Evolutionary conservation across 2,113 vertebrate species (phyloP).

Genomic region (Sterna hirundo): DNA sequence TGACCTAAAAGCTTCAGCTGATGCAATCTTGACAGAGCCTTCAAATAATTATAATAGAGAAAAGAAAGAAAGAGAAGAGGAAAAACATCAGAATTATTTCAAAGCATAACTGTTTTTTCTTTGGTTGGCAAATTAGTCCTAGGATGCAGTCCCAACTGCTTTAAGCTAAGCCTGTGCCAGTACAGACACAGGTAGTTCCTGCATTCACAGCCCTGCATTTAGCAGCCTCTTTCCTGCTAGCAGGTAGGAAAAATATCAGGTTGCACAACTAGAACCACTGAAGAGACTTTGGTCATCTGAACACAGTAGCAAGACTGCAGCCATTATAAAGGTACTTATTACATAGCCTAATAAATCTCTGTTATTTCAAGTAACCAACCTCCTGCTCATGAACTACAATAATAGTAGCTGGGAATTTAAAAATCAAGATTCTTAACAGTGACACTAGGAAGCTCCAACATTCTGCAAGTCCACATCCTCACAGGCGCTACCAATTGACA

Average conservation of each 20-base stretch:
- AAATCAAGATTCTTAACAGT: background rate
- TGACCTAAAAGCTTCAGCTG: constrained; percentile 89
- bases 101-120: background rate
- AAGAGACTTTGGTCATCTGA: background rate
- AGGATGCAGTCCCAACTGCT: background rate
- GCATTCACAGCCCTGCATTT: background rate
- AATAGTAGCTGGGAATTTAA: background rate
- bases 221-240: background rate
- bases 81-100: background rate
- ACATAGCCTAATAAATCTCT: background rate
- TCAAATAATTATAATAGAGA: background rate
- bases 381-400: background rate
- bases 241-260: background rate
- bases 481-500: background rate
- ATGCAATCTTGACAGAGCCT: constrained; percentile 91
- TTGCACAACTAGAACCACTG: background rate
- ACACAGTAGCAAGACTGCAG: background rate
- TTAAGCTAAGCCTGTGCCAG: background rate
- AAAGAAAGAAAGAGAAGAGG: background rate
- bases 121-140: background rate
- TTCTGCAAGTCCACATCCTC: background rate
- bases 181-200: background rate
- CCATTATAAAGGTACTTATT: background rate
- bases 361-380: background rate
- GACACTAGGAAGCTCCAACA: background rate